A percentile compares a stretch with the other conserved stretches of the same genome.
Conservation (phyloP, 2,888 invertebrate species). For the Branchipolynoe longqiensis region DNA sequence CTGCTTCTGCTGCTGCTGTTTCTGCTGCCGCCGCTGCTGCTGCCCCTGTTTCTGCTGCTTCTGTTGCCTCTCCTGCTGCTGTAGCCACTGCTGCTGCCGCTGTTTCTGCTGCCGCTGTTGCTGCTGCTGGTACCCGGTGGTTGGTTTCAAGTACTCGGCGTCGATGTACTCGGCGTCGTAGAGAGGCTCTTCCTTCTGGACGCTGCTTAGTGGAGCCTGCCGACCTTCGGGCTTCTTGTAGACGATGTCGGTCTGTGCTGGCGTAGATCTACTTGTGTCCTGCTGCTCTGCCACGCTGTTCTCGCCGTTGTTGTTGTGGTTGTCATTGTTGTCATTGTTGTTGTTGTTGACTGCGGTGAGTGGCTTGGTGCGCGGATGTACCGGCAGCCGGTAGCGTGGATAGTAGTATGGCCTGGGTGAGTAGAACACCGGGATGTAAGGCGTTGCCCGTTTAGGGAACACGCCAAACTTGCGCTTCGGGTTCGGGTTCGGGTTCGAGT, state of each 20-base stretch:
- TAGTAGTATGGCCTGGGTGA: not conserved
- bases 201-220: not conserved
- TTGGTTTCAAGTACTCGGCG: not conserved
- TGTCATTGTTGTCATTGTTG: not conserved
- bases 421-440: too few relatives aligned
- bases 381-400: not conserved
- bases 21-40: too few relatives aligned
- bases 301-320: not conserved
- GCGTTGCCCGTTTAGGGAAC: too few relatives aligned
- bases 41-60: too few relatives aligned
- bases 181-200: not conserved
- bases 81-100: too few relatives aligned
- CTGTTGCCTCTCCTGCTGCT: too few relatives aligned
- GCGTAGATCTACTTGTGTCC: not conserved
- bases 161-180: slow-evolving; percentile 16
- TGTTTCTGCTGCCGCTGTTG: too few relatives aligned
- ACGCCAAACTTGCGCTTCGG: too few relatives aligned
- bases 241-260: not conserved
- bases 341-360: not conserved
- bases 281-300: not conserved
- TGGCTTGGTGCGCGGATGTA: not conserved
- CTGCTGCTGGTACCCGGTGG: not conserved
- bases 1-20: too few relatives aligned
- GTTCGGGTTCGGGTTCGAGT: too few relatives aligned
- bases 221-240: not conserved